Percentiles rank a stretch among this genome's conserved stretches.
These are phyloP conservation scores for Periparus ater DNA, from an alignment of 2,797 vertebrate species.

Conservation along the genomic window DNA sequence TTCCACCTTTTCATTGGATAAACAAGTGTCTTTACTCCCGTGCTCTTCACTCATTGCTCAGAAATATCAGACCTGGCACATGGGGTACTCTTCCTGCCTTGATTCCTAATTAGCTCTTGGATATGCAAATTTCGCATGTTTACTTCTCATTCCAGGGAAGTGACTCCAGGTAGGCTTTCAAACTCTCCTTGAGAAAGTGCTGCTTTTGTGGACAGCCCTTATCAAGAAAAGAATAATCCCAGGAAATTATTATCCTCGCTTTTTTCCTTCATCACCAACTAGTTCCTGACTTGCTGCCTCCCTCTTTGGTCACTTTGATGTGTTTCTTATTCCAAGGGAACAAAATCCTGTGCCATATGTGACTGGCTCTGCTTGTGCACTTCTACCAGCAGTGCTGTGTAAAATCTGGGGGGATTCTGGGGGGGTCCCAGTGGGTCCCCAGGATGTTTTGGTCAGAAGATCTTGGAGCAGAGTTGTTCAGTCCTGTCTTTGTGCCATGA, in stretches of 20 bases:
- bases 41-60: background rate
- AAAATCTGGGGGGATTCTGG: background rate
- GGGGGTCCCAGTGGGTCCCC: background rate
- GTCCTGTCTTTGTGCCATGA: background rate
- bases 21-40: background rate
- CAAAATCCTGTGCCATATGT: fast-evolving
- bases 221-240: background rate
- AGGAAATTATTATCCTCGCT: background rate
- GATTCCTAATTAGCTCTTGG: background rate
- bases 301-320: background rate
- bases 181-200: background rate
- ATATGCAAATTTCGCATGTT: background rate
- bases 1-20: background rate
- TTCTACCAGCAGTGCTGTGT: background rate
- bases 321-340: background rate
- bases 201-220: background rate
- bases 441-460: background rate
- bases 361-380: background rate
- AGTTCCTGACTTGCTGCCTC: background rate
- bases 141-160: background rate
- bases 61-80: background rate
- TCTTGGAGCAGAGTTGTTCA: background rate
- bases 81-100: background rate
- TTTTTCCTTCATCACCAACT: background rate
- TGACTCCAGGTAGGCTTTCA: background rate